Percentiles rank a stretch among this genome's conserved stretches.
Conservation (phyloP, 1,140 invertebrate species). For the Charaxes varanes region DNA sequence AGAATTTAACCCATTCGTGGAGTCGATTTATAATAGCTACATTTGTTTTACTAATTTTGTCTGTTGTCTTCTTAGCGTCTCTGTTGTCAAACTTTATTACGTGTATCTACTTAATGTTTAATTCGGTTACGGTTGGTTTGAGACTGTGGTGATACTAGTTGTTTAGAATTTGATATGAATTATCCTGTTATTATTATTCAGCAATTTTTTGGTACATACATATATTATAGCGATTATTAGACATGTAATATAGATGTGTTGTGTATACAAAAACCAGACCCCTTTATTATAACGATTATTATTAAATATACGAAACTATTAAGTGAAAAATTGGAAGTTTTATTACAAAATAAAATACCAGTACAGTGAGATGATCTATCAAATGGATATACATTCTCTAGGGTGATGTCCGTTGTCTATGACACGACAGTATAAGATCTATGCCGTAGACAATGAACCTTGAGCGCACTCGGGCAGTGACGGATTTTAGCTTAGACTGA, state of each 20-base stretch:
- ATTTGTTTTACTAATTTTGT: constrained; percentile 36
- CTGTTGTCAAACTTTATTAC: constrained; percentile 54
- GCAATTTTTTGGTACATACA: constrained; percentile 49
- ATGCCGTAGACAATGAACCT: too few relatives aligned
- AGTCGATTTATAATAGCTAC: too few relatives aligned
- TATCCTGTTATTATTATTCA: constrained; percentile 48
- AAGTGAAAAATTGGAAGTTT: constrained; percentile 39
- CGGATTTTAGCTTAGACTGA: too few relatives aligned
- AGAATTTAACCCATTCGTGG: constrained; percentile 40
- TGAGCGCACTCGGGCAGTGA: too few relatives aligned
- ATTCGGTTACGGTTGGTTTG: constrained; percentile 42
- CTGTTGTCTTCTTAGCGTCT: constrained; percentile 45
- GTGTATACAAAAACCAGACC: constrained; percentile 54
- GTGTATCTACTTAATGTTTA: constrained; percentile 49
- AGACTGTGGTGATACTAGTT: constrained; percentile 63
- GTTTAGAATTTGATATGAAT: constrained; percentile 38
- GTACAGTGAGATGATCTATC: too few relatives aligned
- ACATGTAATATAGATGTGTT: constrained; percentile 55
- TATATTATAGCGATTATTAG: constrained; percentile 36
- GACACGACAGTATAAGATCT: background rate
- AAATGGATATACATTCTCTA: constrained; percentile 15
- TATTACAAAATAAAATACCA: constrained; percentile 23
- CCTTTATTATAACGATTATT: constrained; percentile 51
- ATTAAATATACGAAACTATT: constrained; percentile 65
- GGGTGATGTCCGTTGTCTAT: constrained; percentile 12